A percentile compares a stretch with the other conserved stretches of the same genome.
phyloP scores from a whole-genome alignment of 1,140 invertebrate genomes.

The Conus ventricosus region DNA sequence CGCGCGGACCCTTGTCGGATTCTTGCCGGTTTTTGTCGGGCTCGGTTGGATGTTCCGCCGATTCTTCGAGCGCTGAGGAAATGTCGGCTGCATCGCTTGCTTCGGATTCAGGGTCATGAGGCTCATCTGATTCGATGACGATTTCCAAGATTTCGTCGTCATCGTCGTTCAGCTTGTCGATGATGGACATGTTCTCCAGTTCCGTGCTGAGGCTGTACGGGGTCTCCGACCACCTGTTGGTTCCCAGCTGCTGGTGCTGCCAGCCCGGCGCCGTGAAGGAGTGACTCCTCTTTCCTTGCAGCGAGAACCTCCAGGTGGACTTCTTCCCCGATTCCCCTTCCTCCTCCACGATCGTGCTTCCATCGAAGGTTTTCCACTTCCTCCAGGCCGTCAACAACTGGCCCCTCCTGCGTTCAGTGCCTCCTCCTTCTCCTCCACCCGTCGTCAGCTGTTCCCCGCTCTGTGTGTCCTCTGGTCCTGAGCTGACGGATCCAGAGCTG shows the following conservation, averaged over 20 bases:
- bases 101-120: background rate
- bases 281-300: constrained; percentile 6
- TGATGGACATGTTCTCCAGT: constrained; percentile 28
- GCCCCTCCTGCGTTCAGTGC: background rate
- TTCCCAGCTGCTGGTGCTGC: background rate
- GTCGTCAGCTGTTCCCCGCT: background rate
- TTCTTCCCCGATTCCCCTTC: background rate
- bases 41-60: background rate
- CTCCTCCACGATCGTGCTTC: background rate
- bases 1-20: background rate
- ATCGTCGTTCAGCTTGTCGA: constrained; percentile 34
- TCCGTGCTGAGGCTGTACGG: background rate
- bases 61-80: no score
- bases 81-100: background rate
- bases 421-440: background rate
- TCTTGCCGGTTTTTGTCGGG: background rate
- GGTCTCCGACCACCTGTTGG: background rate
- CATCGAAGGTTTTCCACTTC: constrained; percentile 17
- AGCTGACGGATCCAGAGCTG: background rate
- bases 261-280: background rate
- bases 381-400: background rate
- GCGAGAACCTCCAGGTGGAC: background rate
- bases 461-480: background rate
- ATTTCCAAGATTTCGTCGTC: constrained; percentile 33
- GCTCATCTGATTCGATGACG: constrained; percentile 26